Conservation (phyloP, 2,113 vertebrate species). For the Psilopsiagon aymara region DNA sequence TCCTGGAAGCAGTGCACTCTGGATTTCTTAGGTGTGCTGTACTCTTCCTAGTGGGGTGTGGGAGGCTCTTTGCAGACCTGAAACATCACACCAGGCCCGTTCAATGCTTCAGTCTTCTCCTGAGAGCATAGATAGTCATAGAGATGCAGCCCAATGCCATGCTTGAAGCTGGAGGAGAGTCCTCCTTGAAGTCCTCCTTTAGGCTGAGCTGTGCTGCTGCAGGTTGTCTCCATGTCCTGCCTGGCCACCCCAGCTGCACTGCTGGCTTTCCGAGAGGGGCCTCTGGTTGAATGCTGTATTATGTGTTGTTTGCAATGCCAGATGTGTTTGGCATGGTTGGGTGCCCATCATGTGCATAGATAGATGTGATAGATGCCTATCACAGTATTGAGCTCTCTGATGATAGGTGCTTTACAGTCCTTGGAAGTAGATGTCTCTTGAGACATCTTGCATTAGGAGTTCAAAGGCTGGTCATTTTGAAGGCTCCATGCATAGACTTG, state of each 20-base stretch:
- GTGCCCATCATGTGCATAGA: not conserved
- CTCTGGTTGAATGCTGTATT: not conserved
- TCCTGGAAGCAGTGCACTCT: not conserved
- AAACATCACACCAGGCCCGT: not conserved
- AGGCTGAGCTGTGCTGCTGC: not conserved
- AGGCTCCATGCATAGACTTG: not conserved
- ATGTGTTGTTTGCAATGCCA: not conserved
- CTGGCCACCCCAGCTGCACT: fast-evolving
- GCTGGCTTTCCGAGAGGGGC: not conserved
- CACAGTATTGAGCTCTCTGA: fast-evolving
- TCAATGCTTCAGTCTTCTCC: not conserved
- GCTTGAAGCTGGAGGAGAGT: not conserved
- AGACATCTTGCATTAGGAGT: not conserved
- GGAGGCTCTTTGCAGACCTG: not conserved
- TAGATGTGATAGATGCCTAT: too few species aligned
- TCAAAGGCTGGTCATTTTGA: not conserved
- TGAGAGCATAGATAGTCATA: not conserved
- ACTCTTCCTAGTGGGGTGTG: fast-evolving
- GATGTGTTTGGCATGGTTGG: not conserved
- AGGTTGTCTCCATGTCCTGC: not conserved
- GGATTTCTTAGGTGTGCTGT: not conserved
- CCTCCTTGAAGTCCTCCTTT: not conserved
- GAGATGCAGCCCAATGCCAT: not conserved
- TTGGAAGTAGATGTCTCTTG: not conserved
- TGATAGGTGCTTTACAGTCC: not conserved